Percentiles rank a stretch among this genome's conserved stretches.
Conservation (phyloP, 2,113 vertebrate genomes). For the Thamnaconus septentrionalis region DNA sequence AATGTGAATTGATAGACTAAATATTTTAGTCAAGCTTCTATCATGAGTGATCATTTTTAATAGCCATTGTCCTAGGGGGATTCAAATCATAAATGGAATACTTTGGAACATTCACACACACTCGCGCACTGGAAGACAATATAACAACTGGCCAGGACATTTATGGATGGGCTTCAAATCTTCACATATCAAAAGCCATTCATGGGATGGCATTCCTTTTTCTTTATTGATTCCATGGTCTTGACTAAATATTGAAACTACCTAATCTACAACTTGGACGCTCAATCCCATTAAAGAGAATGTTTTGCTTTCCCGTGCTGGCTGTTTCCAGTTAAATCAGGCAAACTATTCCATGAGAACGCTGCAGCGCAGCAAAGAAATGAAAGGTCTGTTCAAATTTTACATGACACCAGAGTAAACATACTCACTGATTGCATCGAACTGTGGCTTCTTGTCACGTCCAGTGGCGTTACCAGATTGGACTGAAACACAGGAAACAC, state of each 20-base stretch:
- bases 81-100: constrained; percentile 46
- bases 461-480: constrained; percentile 75
- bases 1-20: constrained; percentile 56
- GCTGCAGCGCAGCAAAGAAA: constrained; percentile 6
- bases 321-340: too few relatives aligned
- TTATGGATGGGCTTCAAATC: constrained; percentile 18
- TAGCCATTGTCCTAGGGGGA: constrained; percentile 13
- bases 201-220: neutral
- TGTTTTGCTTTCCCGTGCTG: too few relatives aligned
- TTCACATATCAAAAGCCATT: constrained; percentile 13
- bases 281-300: too few relatives aligned
- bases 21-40: constrained; percentile 51
- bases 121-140: too few relatives aligned
- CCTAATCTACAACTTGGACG: too few relatives aligned
- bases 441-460: constrained; percentile 65
- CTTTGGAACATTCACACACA: constrained; percentile 28
- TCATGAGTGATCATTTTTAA: constrained; percentile 41
- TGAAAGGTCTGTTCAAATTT: constrained; percentile 24
- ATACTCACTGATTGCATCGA: constrained; percentile 77
- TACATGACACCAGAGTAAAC: constrained; percentile 45
- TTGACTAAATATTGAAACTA: neutral
- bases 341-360: too few relatives aligned
- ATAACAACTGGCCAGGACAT: constrained; percentile 22
- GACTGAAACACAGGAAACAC: constrained; percentile 71
- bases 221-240: constrained; percentile 6